These are phyloP conservation scores for Malthinus flaveolus DNA, from an alignment of 2,888 invertebrate genomes.

Conservation along the genomic window DNA sequence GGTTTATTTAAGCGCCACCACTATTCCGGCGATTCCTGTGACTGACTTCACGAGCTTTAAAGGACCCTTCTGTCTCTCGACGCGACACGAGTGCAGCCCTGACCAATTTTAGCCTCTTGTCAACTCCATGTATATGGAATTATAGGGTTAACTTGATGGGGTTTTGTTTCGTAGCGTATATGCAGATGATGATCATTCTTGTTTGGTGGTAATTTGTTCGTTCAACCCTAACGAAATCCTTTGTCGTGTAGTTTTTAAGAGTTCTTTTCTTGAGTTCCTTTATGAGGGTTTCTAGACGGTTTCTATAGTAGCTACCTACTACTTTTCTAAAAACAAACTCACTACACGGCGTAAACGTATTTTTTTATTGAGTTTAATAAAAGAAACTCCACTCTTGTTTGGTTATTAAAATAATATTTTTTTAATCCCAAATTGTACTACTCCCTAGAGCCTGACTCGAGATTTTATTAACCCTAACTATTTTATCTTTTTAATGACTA, in stretches of 20 bases:
- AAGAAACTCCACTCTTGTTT: too few species aligned
- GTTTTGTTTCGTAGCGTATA: slow-evolving; percentile 25
- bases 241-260: neutral
- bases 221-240: neutral
- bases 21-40: slow-evolving; percentile 28
- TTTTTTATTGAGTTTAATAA: too few species aligned
- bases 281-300: too few species aligned
- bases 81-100: slow-evolving; percentile 30
- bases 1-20: slow-evolving; percentile 28
- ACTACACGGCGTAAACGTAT: too few species aligned
- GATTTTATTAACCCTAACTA: too few species aligned
- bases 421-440: too few species aligned
- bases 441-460: too few species aligned
- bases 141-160: slow-evolving; percentile 26
- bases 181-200: slow-evolving; percentile 12
- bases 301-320: too few species aligned
- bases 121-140: slow-evolving; percentile 27
- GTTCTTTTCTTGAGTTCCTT: neutral
- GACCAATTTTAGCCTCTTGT: slow-evolving; percentile 30
- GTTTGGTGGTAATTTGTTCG: neutral
- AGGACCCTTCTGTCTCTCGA: slow-evolving; percentile 27
- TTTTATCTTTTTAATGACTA: too few species aligned
- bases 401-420: too few species aligned
- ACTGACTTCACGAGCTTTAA: slow-evolving; percentile 30
- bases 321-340: too few species aligned